These are phyloP conservation scores for Andrena marginata DNA, from an alignment of 2,888 invertebrate species.

Conservation along the genomic window DNA sequence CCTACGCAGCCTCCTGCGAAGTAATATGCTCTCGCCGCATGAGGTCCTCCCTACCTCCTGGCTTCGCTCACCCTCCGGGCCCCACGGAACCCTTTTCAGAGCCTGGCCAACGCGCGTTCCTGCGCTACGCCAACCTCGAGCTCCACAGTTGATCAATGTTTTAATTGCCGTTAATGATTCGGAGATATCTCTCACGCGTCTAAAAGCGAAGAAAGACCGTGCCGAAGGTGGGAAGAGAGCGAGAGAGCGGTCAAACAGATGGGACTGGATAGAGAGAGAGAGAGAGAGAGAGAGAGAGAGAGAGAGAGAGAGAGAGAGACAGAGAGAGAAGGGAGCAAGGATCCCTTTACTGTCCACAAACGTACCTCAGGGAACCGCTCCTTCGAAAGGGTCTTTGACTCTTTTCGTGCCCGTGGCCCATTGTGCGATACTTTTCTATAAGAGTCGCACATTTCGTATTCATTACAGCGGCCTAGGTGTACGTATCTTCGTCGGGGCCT, in stretches of 20 bases:
- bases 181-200: slow-evolving; percentile 69
- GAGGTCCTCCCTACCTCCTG: slow-evolving; percentile 74
- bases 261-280: neutral
- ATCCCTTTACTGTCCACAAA: slow-evolving; percentile 44
- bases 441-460: slow-evolving; percentile 59
- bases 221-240: neutral
- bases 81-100: slow-evolving; percentile 67
- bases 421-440: slow-evolving; percentile 57
- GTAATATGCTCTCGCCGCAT: slow-evolving; percentile 82
- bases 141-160: slow-evolving; percentile 71
- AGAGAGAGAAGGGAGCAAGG: neutral
- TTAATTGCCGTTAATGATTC: slow-evolving; percentile 79
- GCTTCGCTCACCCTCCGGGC: slow-evolving; percentile 63
- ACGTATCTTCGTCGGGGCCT: slow-evolving; percentile 46
- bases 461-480: slow-evolving; percentile 31
- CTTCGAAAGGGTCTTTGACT: slow-evolving; percentile 52
- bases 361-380: slow-evolving; percentile 33
- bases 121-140: slow-evolving; percentile 42
- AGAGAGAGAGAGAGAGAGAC: neutral
- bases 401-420: slow-evolving; percentile 51
- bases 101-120: slow-evolving; percentile 61
- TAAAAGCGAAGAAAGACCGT: slow-evolving; percentile 42
- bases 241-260: neutral
- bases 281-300: neutral
- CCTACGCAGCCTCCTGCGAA: slow-evolving; percentile 79